Evolutionary conservation across 2,113 vertebrate genomes (phyloP), one percentile per base, ranked within the genome.

Genomic region (Verasper variegatus): DNA sequence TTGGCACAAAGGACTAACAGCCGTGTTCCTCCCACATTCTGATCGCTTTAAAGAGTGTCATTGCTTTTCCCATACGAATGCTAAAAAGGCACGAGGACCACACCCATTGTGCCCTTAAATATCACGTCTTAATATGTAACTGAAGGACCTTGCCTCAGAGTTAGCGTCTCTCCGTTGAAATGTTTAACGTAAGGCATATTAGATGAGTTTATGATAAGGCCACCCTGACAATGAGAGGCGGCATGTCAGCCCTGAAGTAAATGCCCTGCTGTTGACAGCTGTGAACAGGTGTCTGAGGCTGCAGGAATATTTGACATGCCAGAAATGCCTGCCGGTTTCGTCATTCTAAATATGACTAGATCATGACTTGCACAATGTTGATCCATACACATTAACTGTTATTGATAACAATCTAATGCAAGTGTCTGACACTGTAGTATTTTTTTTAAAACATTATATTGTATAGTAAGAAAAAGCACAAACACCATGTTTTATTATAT

Each of bases 181-280:
- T 51, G 59, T 68, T 84, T 70, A 76, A 78, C 73, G 80, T 74
- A 60, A 67, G 75, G 47, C 78, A 73, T 54, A 71, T 71, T 66
- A 72, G 75, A 51, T 31, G 63, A 81, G 79, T 74, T 81, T 59
- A 63, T 4, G 60, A 87, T 86, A 84, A 88, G 86, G 76, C 70
- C 72, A 81, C 80, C 82, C 62, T 57, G 78, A 74, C 79, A 86
- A 84, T 52, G 57, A 65, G 78, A 76, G 72, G 76, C 57, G 31
- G 81, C 81, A 57, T 88, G 80, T 78, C 84, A 86, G 84, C 13
- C 12, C 68, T 20, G 51, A 81, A 88, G 78, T 82, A 93, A 92
- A 90, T 92, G 84, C 76, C 72, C 64, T 83, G 72, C 84, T 90
- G 92, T 75, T 92, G 91, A 92, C 89, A 92, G 92, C 84, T 61